phyloP scores from a whole-genome alignment of 2,888 invertebrate genomes.

The Drosophila glabriapex region DNA sequence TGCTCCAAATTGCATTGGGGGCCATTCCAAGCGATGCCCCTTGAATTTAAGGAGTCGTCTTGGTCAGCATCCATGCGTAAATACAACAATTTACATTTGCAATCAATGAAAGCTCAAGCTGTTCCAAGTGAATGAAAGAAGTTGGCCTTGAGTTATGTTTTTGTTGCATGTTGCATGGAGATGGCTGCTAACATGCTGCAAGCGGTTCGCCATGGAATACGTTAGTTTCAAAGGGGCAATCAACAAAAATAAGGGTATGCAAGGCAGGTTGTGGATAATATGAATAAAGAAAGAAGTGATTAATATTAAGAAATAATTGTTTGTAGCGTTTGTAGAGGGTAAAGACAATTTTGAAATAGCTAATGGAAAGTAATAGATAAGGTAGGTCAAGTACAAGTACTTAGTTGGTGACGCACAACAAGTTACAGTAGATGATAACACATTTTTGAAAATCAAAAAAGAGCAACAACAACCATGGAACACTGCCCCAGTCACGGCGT shows the following conservation, averaged over 20 bases:
- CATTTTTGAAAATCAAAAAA: background rate
- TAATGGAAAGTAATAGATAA: background rate
- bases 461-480: background rate
- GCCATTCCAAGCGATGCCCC: conserved; percentile 48
- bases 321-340: no score
- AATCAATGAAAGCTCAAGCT: conserved; percentile 2
- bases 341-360: background rate
- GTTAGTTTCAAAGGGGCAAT: background rate
- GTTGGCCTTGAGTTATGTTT: conserved; percentile 23
- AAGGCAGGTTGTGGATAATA: background rate
- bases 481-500: background rate
- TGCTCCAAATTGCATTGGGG: conserved; percentile 1
- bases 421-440: background rate
- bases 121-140: conserved; percentile 17
- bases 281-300: background rate
- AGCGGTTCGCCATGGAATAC: conserved; percentile 10
- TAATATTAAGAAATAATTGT: background rate
- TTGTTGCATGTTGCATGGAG: conserved; percentile 50
- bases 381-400: background rate
- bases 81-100: conserved; percentile 23
- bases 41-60: conserved; percentile 77
- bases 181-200: conserved; percentile 37
- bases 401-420: background rate
- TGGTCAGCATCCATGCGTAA: conserved; percentile 41
- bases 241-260: background rate